A percentile compares a stretch with the other conserved stretches of the same genome.
Conservation (phyloP, 2,888 invertebrate species). For the Synanthedon formicaeformis region DNA sequence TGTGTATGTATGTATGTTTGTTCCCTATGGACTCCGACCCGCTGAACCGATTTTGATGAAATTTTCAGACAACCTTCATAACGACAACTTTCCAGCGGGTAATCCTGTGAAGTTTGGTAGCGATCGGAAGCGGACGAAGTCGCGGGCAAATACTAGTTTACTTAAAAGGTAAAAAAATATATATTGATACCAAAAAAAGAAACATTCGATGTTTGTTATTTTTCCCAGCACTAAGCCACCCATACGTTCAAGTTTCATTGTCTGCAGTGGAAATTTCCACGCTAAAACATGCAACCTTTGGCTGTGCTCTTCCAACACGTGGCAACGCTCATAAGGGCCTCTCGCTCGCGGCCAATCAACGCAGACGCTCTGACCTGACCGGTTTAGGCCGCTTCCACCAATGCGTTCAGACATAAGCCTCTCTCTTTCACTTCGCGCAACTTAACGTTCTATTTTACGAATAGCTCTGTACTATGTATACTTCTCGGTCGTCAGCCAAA, state of each 20-base stretch:
- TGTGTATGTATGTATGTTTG: too few relatives aligned
- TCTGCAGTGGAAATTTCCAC: constrained; percentile 70
- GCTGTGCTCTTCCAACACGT: constrained; percentile 33
- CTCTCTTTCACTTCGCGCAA: constrained; percentile 45
- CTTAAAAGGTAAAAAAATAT: too few relatives aligned
- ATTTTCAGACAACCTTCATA: too few relatives aligned
- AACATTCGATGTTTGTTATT: constrained; percentile 1
- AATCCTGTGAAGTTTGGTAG: too few relatives aligned
- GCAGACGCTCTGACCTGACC: constrained; percentile 62
- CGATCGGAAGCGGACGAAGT: too few relatives aligned
- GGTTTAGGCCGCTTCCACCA: constrained; percentile 39
- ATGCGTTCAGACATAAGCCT: constrained; percentile 21
- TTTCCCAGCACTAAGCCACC: constrained; percentile 28
- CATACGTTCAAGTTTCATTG: constrained; percentile 64
- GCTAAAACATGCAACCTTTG: constrained; percentile 62
- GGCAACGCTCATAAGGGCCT: constrained; percentile 26
- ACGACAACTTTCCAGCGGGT: too few relatives aligned
- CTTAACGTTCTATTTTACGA: constrained; percentile 66
- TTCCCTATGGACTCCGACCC: too few relatives aligned
- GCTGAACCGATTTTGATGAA: too few relatives aligned
- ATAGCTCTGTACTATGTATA: constrained; percentile 70
- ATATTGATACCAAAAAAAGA: too few relatives aligned
- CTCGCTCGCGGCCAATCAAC: constrained; percentile 48
- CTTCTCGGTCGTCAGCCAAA: constrained; percentile 69
- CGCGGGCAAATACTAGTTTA: too few relatives aligned